Evolutionary conservation across 1,140 invertebrate species (phyloP).

Genomic region (Cotesia glomerata): DNA sequence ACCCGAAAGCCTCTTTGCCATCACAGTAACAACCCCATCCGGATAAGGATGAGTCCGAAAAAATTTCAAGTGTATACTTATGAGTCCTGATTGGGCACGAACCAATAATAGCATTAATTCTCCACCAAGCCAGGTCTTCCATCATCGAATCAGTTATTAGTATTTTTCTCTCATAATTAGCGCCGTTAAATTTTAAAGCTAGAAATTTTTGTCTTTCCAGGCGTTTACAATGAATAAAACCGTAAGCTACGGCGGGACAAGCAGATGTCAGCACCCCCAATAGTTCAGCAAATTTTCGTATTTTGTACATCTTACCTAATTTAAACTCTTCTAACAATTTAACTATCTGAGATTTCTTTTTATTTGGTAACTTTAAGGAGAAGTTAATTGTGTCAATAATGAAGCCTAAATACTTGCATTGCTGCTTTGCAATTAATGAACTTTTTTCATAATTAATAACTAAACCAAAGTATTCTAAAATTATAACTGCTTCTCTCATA

Average conservation of each 20-base stretch:
- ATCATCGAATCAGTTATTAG: not conserved
- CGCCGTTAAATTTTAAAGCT: not conserved
- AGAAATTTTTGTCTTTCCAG: conserved; percentile 8
- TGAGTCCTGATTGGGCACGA: conserved; percentile 9
- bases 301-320: not conserved
- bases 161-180: not conserved
- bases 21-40: conserved; percentile 40
- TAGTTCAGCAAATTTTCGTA: conserved; percentile 5
- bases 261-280: conserved; percentile 1
- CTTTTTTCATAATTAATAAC: conserved; percentile 20
- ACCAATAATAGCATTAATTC: conserved; percentile 1
- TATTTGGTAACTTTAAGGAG: conserved; percentile 8
- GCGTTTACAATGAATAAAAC: not conserved
- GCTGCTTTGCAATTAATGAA: not conserved
- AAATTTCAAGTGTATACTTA: conserved; percentile 36
- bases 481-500: conserved; percentile 7
- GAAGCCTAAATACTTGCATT: conserved; percentile 22
- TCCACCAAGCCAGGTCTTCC: conserved; percentile 18
- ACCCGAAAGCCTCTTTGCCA: conserved; percentile 32
- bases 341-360: conserved; percentile 16
- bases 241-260: conserved; percentile 8
- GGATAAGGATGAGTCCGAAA: conserved; percentile 40
- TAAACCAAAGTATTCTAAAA: conserved; percentile 27
- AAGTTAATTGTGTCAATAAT: conserved; percentile 11
- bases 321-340: not conserved